Evolutionary conservation across 2,888 invertebrate species (phyloP).

Genomic region (Cephus pygmeus): DNA sequence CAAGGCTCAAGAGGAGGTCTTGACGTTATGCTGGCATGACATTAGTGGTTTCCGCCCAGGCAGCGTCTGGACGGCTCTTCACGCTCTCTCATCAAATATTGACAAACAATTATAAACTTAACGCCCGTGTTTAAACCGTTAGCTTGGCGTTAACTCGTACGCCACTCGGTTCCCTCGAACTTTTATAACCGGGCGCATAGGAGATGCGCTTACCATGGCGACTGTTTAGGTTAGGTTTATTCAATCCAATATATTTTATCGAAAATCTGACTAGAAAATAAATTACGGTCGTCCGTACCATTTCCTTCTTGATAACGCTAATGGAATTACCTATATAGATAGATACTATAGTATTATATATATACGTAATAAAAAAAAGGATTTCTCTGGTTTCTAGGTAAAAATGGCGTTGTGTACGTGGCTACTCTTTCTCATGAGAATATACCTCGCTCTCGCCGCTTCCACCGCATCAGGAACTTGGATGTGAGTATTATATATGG

Average conservation of each 20-base stretch:
- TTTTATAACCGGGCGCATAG: neutral
- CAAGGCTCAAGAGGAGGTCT: too few relatives aligned
- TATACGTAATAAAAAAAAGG: neutral
- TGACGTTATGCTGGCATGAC: neutral
- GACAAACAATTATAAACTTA: constrained; percentile 26
- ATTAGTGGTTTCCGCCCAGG: constrained; percentile 2
- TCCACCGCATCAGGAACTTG: constrained; percentile 42
- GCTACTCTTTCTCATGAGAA: constrained; percentile 34
- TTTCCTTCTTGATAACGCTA: neutral
- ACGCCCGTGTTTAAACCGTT: constrained; percentile 23
- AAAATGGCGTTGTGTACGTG: constrained; percentile 34
- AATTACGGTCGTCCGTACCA: neutral
- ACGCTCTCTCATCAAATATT: constrained; percentile 19
- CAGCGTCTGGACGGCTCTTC: neutral
- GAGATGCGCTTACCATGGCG: neutral
- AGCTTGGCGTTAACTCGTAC: constrained; percentile 16
- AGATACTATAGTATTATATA: too few relatives aligned
- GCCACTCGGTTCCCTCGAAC: neutral
- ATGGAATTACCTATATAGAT: neutral
- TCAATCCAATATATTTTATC: neutral
- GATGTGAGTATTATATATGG: constrained; percentile 37
- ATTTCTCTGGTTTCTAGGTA: constrained; percentile 10
- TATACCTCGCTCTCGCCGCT: constrained; percentile 33
- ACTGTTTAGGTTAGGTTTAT: neutral
- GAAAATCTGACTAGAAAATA: neutral